Evolutionary conservation across 2,797 vertebrate species (phyloP).

Genomic region (Pseudotriccus pelzelni): DNA sequence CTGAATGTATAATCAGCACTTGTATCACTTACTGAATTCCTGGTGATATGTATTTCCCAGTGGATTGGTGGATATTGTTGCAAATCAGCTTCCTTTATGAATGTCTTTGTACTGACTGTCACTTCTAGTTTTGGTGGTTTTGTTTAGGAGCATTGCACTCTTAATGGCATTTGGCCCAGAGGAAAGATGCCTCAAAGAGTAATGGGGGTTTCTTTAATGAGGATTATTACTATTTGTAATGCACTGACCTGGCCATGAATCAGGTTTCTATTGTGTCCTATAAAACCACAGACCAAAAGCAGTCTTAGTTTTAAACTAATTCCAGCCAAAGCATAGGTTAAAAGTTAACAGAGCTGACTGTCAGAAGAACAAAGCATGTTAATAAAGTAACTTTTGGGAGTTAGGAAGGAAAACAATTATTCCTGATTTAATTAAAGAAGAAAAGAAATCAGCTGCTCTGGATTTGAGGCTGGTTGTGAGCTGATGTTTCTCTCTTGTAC

Average conservation of each 20-base stretch:
- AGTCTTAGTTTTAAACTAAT: background rate
- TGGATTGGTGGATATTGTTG: background rate
- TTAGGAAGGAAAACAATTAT: background rate
- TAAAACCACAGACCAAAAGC: background rate
- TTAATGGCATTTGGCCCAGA: background rate
- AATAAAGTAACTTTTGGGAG: background rate
- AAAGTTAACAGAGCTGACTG: background rate
- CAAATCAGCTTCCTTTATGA: background rate
- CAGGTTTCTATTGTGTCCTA: background rate
- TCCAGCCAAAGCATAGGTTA: background rate
- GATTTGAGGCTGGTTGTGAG: background rate
- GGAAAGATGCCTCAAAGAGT: background rate
- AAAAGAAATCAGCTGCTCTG: background rate
- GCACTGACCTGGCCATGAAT: constrained; percentile 6
- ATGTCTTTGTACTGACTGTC: background rate
- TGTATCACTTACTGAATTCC: constrained; percentile 20
- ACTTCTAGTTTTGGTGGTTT: background rate
- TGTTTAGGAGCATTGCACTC: background rate
- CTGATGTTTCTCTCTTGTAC: background rate
- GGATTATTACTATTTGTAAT: constrained; percentile 34
- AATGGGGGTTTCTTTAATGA: constrained; percentile 25
- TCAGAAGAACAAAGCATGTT: background rate
- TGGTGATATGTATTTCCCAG: background rate
- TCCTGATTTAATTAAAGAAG: constrained; percentile 1
- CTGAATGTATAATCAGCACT: constrained; percentile 21